A percentile compares a stretch with the other conserved stretches of the same genome.
These are phyloP conservation scores for Perccottus glenii DNA, from an alignment of 2,113 vertebrate genomes.

Conservation along the genomic window DNA sequence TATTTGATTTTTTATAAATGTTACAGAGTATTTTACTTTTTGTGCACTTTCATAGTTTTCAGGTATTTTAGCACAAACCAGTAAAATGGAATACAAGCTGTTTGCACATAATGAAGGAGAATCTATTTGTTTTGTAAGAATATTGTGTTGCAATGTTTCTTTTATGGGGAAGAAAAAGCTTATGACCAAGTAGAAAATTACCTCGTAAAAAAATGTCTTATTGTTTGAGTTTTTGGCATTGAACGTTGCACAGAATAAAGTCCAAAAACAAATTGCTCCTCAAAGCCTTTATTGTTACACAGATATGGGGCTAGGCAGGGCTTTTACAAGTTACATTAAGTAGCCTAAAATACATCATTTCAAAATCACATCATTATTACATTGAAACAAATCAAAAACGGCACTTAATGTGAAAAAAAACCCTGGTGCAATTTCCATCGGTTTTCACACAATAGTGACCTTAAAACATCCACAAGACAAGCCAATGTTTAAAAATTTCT, in stretches of 20 bases:
- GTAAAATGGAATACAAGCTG: constrained; percentile 15
- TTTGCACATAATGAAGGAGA: constrained; percentile 27
- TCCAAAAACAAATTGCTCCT: constrained; percentile 45
- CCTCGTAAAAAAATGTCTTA: constrained; percentile 23
- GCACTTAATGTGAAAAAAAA: constrained; percentile 62
- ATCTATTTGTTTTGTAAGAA: not conserved
- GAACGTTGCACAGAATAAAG: constrained; percentile 49
- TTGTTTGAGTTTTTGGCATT: constrained; percentile 10
- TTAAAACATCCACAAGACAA: constrained; percentile 63
- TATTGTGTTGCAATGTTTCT: constrained; percentile 10
- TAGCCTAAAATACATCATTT: constrained; percentile 70
- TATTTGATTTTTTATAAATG: not conserved
- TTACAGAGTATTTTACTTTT: not conserved
- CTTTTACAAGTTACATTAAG: constrained; percentile 68
- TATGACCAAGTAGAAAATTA: constrained; percentile 15
- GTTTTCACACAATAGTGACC: constrained; percentile 41
- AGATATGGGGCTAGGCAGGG: constrained; percentile 71
- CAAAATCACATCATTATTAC: constrained; percentile 69
- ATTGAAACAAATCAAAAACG: constrained; percentile 63
- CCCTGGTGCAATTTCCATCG: not conserved
- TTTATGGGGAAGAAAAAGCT: constrained; percentile 26
- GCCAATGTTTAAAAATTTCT: constrained; percentile 34
- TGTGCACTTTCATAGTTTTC: constrained; percentile 30
- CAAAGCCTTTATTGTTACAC: constrained; percentile 73
- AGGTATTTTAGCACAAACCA: constrained; percentile 2